Evolutionary conservation across 2,797 vertebrate genomes (phyloP).

Genomic region (Sebastes steindachneri): DNA sequence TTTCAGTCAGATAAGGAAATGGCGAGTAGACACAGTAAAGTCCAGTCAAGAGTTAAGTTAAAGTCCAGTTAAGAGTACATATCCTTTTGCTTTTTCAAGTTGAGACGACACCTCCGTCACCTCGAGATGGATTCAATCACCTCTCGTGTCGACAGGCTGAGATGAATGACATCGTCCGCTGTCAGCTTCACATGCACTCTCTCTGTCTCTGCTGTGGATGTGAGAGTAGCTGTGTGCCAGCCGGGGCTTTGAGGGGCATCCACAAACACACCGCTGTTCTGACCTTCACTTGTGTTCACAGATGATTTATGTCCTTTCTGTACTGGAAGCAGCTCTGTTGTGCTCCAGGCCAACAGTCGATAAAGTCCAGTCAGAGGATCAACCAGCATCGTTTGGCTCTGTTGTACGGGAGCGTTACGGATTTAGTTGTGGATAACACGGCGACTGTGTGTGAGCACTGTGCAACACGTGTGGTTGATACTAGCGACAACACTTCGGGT

Average conservation of each 20-base stretch:
- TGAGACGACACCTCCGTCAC: not conserved
- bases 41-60: no score
- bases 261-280: not conserved
- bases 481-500: no score
- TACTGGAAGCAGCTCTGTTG: not conserved
- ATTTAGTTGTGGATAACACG: no score
- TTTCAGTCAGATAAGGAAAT: no score
- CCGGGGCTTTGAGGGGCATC: not conserved
- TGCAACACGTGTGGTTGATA: no score
- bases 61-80: not conserved
- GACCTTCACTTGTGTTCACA: not conserved
- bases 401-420: no score
- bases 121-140: slow-evolving; percentile 22
- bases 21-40: no score
- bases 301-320: slow-evolving; percentile 10
- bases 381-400: no score
- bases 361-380: no score
- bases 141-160: slow-evolving; percentile 26
- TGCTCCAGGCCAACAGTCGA: not conserved
- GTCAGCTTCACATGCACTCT: not conserved
- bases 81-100: not conserved
- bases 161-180: slow-evolving; percentile 8
- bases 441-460: no score
- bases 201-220: not conserved
- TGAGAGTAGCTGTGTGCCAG: not conserved